Conservation (phyloP, 2,888 invertebrate genomes). For the Dasysyrphus tricinctus region DNA sequence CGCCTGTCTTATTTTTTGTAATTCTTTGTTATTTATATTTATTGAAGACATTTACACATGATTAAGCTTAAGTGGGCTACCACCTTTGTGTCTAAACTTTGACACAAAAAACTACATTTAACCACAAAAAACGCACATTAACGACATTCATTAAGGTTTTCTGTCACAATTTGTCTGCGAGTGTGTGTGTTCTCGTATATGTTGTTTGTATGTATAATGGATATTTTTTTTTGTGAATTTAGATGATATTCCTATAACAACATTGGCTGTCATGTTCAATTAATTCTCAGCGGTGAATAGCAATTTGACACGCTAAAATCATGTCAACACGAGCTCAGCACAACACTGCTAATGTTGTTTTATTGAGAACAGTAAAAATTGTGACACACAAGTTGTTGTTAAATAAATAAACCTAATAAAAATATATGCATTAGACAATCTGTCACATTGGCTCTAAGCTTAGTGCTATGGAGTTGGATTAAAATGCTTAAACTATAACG, state of each 20-base stretch:
- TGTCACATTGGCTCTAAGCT: conserved; percentile 45
- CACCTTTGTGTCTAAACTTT: conserved; percentile 74
- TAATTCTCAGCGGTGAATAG: conserved; percentile 63
- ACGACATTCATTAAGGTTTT: conserved; percentile 60
- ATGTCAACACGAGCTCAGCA: conserved; percentile 67
- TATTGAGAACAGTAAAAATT: conserved; percentile 59
- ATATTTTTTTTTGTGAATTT: conserved; percentile 22
- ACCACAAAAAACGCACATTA: conserved; percentile 67
- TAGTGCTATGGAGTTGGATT: conserved; percentile 41
- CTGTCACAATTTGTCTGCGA: conserved; percentile 9
- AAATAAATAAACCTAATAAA: conserved; percentile 48
- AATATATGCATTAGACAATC: conserved; percentile 29
- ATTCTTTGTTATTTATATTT: conserved; percentile 73
- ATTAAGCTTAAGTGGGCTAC: conserved; percentile 76
- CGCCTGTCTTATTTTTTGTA: conserved; percentile 33
- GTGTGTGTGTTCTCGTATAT: conserved; percentile 23
- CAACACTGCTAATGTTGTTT: conserved; percentile 57
- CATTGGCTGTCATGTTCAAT: conserved; percentile 72
- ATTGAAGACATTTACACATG: conserved; percentile 75
- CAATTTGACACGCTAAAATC: conserved; percentile 76
- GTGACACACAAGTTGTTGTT: conserved; percentile 53
- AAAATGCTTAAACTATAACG: conserved; percentile 53
- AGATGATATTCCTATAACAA: conserved; percentile 59
- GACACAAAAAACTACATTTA: conserved; percentile 53
- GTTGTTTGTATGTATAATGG: background rate